phyloP scores from a whole-genome alignment of 1,140 invertebrate genomes.

The Apocrypta bakeri region DNA sequence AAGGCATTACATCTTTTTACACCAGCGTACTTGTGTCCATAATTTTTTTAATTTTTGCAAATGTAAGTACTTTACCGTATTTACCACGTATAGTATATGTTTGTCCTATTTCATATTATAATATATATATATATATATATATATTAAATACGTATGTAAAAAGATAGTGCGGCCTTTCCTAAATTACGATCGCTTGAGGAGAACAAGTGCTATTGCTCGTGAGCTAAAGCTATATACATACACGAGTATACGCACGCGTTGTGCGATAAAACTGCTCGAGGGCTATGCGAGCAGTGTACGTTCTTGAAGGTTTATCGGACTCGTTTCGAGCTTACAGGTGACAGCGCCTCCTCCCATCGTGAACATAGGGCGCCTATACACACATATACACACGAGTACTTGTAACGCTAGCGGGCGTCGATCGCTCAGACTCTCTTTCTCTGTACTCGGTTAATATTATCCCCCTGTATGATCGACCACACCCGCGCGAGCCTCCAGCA shows the following conservation, averaged over 20 bases:
- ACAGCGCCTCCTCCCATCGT: conserved; percentile 28
- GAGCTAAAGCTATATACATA: neutral
- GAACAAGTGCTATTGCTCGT: neutral
- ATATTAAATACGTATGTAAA: neutral
- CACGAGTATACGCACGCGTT: neutral
- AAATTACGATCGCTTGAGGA: conserved; percentile 19
- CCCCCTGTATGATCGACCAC: conserved; percentile 63
- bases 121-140: neutral
- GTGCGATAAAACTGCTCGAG: neutral
- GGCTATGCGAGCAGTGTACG: neutral
- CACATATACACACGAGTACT: neutral
- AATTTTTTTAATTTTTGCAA: too few relatives aligned
- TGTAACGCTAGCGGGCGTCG: neutral
- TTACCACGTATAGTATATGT: too few relatives aligned
- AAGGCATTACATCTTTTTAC: too few relatives aligned
- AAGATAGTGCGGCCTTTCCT: neutral
- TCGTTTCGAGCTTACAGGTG: conserved; percentile 26
- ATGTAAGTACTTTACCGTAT: too few relatives aligned
- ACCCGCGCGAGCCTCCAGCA: conserved; percentile 56
- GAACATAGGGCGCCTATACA: neutral
- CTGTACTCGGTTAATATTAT: conserved; percentile 24
- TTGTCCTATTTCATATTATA: too few relatives aligned
- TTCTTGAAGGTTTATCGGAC: neutral
- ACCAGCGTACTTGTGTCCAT: too few relatives aligned
- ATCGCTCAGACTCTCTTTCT: neutral